Evolutionary conservation across 2,888 invertebrate species (phyloP).

Genomic region (Capitulum mitella): DNA sequence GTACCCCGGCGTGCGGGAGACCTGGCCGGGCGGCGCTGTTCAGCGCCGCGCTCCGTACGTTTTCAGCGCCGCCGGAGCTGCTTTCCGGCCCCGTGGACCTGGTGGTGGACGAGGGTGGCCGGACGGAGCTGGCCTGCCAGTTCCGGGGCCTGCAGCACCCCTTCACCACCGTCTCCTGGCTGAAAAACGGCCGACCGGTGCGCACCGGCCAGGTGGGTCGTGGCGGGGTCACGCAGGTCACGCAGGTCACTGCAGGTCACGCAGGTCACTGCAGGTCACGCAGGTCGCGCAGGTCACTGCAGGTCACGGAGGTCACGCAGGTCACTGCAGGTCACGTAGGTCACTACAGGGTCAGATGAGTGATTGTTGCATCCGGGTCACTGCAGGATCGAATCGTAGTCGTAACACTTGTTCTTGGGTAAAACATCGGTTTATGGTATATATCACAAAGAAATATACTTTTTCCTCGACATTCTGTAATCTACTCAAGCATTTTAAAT

Average conservation of each 20-base stretch:
- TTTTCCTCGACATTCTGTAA: too few relatives aligned
- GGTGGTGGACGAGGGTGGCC: slow-evolving; percentile 54
- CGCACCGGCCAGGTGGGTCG: slow-evolving; percentile 33
- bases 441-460: too few relatives aligned
- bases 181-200: slow-evolving; percentile 55
- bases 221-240: slow-evolving; percentile 7
- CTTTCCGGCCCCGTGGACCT: slow-evolving; percentile 52
- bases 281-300: slow-evolving; percentile 30
- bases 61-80: slow-evolving; percentile 54
- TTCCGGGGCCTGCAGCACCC: slow-evolving; percentile 52
- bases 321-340: slow-evolving; percentile 19
- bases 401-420: too few relatives aligned
- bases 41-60: neutral
- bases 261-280: slow-evolving; percentile 32
- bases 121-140: slow-evolving; percentile 52
- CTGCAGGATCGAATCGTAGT: too few relatives aligned
- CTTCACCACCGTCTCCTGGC: slow-evolving; percentile 59
- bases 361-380: too few relatives aligned
- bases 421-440: too few relatives aligned
- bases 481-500: too few relatives aligned
- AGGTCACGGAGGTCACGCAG: neutral
- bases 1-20: too few relatives aligned
- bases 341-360: slow-evolving; percentile 30
- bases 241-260: slow-evolving; percentile 25
- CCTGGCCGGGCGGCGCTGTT: neutral